A percentile compares a stretch with the other conserved stretches of the same genome.
Conservation (phyloP, 2,113 vertebrate species). For the Paedocypris sp. region DNA sequence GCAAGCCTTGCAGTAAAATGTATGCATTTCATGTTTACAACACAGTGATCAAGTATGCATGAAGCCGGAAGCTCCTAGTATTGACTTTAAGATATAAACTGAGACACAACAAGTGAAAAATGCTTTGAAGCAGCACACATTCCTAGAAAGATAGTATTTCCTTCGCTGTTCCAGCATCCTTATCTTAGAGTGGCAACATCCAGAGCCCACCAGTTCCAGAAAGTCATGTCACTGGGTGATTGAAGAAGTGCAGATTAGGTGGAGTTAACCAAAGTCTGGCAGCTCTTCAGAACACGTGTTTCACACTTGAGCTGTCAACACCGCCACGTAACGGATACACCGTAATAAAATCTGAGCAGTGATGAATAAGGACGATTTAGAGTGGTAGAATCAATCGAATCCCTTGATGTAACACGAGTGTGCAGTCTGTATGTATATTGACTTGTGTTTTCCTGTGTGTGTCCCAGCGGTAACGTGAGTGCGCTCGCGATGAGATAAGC, state of each 20-base stretch:
- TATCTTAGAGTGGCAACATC: not conserved
- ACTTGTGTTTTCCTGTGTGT: constrained; percentile 22
- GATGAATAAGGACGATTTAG: not conserved
- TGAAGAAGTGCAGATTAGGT: constrained; percentile 21
- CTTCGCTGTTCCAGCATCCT: not conserved
- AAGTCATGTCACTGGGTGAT: constrained; percentile 21
- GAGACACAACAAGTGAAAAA: constrained; percentile 43
- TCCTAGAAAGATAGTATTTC: constrained; percentile 29
- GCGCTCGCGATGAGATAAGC: constrained; percentile 38
- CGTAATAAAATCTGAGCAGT: not conserved
- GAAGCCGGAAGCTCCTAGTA: no score
- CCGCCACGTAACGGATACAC: not conserved
- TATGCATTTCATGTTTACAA: no score
- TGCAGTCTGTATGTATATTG: constrained; percentile 5
- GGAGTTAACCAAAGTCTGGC: constrained; percentile 21
- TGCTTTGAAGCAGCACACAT: constrained; percentile 58
- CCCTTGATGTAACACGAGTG: not conserved
- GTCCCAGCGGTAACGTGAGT: constrained; percentile 31
- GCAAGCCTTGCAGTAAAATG: no score
- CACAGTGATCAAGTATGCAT: no score
- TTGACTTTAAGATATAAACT: constrained; percentile 45
- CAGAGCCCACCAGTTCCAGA: not conserved
- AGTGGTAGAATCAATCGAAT: not conserved
- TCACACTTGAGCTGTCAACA: constrained; percentile 32
- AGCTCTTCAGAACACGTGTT: constrained; percentile 47